Percentiles rank a stretch among this genome's conserved stretches.
phyloP scores from a whole-genome alignment of 2,113 vertebrate species.

The Eupsittula cactorum region DNA sequence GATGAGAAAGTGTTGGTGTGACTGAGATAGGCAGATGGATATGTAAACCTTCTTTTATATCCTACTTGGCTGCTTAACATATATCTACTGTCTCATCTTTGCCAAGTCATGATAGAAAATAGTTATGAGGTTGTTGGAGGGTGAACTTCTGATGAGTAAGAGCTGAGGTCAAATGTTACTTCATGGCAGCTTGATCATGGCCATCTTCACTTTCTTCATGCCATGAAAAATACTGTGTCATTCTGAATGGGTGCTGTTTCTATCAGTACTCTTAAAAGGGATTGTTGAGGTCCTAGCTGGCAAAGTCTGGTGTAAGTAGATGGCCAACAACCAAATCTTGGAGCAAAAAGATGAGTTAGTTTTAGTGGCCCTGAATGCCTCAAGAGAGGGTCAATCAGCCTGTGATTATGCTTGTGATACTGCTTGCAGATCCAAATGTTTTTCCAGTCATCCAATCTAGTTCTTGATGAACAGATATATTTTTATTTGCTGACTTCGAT shows the following conservation, averaged over 20 bases:
- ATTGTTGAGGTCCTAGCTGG: not conserved
- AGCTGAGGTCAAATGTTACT: not conserved
- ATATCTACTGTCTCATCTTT: not conserved
- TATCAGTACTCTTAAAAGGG: not conserved
- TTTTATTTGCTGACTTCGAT: not conserved
- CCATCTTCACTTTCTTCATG: not conserved
- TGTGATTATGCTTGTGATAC: not conserved
- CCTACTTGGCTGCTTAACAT: not conserved
- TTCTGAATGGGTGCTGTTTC: not conserved
- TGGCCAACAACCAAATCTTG: not conserved
- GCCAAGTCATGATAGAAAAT: not conserved
- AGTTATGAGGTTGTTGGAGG: not conserved
- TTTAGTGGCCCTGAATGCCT: not conserved
- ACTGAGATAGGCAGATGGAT: not conserved
- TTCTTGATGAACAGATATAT: not conserved
- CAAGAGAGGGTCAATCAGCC: not conserved
- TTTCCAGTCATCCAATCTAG: not conserved
- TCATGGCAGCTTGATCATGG: not conserved
- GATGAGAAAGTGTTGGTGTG: not conserved
- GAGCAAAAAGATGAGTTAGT: not conserved
- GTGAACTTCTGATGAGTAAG: not conserved
- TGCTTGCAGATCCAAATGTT: not conserved
- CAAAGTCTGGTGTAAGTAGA: not conserved
- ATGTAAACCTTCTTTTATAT: not conserved
- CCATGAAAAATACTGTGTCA: not conserved